These are phyloP conservation scores for Napeogenes inachia DNA, from an alignment of 2,888 invertebrate species.

Conservation along the genomic window DNA sequence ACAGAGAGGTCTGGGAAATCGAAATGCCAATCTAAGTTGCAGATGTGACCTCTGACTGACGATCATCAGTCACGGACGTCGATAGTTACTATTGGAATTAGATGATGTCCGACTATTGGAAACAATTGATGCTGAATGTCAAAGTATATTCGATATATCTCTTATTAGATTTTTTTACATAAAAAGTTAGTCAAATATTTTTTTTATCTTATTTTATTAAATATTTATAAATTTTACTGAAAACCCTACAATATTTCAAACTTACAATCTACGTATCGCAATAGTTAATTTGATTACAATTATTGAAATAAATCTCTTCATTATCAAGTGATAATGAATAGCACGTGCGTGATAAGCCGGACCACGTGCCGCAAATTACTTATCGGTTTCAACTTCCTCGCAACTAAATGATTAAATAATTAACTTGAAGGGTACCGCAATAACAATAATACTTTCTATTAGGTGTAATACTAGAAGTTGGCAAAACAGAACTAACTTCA, in stretches of 20 bases:
- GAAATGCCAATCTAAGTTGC: slow-evolving; percentile 65
- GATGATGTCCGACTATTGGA: neutral
- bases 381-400: slow-evolving; percentile 36
- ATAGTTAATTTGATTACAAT: slow-evolving; percentile 5
- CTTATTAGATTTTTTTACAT: neutral
- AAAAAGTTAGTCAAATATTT: neutral
- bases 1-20: slow-evolving; percentile 34
- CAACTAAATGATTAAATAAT: slow-evolving; percentile 20
- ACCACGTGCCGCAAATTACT: slow-evolving; percentile 60
- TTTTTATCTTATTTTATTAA: too few relatives aligned
- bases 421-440: slow-evolving; percentile 17
- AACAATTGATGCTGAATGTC: slow-evolving; percentile 4
- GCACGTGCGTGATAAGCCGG: slow-evolving; percentile 47
- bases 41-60: slow-evolving; percentile 61
- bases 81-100: neutral
- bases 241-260: neutral
- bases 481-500: too few relatives aligned
- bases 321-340: slow-evolving; percentile 30
- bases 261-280: slow-evolving; percentile 9
- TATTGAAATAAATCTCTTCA: slow-evolving; percentile 13
- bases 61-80: slow-evolving; percentile 42
- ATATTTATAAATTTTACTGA: neutral
- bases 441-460: neutral
- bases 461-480: too few relatives aligned
- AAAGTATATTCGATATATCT: too few relatives aligned